Base-by-base conservation (phyloP, 2,888 invertebrate species). In the Xylocampa areola region DNA sequence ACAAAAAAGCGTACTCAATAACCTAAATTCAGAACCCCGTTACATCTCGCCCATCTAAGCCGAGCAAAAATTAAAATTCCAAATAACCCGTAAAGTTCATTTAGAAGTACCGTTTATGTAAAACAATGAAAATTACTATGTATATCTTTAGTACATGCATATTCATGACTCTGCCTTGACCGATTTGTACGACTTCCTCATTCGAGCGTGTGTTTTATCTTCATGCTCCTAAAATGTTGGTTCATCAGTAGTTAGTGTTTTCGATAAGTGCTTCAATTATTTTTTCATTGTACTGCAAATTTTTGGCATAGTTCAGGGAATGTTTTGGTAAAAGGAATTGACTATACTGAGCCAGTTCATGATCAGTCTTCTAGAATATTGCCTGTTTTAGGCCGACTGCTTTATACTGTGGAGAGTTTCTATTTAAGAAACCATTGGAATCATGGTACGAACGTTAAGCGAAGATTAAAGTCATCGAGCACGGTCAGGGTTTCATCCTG, bases 131-230 rank as follows among this genome's bases (percentile, higher is more conserved):
- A 48, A 62, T 65, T 65, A 29, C 63, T 65, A 68, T 49, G 68
- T 65, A 52, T 68, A 71, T 73, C 49, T 65, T 70, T 65, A 73
- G 19, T 33, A 16, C 16, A 66, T 71, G 70, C 69, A 71, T 73
- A 71, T 71, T 52, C 25, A 71, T 73, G 33, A 33, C 11, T 37
- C 30, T 51, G 40, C 74, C 74, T 73, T 71, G 70, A 73, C 70
- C 74, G 53, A 53, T 65, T 35, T 65, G 41, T 50, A 11, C 33
- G 41, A 65, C 53, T 73, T 70, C 70, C 70, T 73, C 37, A 41
- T 59, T 40, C 33, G 17, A 27, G 17, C 17, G 27, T 54, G 40
- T 49, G 48, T 54, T 68, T 37, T 25, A 58, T 49, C 36, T 23
- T 48, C 39, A 35, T 11, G 23, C 13, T 33, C n/a, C 59, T 33